Percentiles rank a stretch among this genome's conserved stretches.
These are phyloP conservation scores for Carassius auratus DNA, from an alignment of 2,113 vertebrate species.

Conservation along the genomic window DNA sequence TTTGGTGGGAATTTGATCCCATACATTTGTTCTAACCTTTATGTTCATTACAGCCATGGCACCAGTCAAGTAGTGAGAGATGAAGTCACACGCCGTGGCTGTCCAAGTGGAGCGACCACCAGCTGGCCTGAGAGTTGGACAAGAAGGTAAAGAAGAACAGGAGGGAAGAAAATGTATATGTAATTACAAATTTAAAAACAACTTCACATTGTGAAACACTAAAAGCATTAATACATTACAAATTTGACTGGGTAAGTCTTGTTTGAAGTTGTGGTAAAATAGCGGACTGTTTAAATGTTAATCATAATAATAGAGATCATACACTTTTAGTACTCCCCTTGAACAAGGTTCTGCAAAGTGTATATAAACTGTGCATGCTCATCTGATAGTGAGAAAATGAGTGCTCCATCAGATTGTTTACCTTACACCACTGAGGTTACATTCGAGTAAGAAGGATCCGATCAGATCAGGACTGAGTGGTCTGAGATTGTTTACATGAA, in stretches of 20 bases:
- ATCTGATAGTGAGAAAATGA: too few species aligned
- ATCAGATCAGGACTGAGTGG: constrained; percentile 77
- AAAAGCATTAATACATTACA: not conserved
- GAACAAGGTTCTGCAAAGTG: too few species aligned
- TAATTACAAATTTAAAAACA: not conserved
- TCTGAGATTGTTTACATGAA: constrained; percentile 77
- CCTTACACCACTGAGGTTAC: too few species aligned
- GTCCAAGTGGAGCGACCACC: constrained; percentile 88
- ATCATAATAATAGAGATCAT: not conserved
- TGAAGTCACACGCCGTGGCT: too few species aligned
- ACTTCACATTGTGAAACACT: not conserved
- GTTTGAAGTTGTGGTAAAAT: not conserved
- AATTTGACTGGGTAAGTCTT: not conserved
- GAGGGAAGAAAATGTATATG: not conserved
- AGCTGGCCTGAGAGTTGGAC: constrained; percentile 79
- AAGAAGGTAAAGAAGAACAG: not conserved
- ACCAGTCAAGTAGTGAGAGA: too few species aligned
- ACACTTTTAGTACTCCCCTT: too few species aligned
- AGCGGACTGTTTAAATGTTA: not conserved
- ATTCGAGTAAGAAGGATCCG: too few species aligned
- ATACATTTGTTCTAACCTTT: too few species aligned
- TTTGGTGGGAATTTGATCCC: too few species aligned
- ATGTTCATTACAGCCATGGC: too few species aligned
- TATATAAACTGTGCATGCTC: too few species aligned
- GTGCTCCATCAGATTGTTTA: too few species aligned